These are phyloP conservation scores for Amorpha juglandis DNA, from an alignment of 2,888 invertebrate species.

Conservation along the genomic window DNA sequence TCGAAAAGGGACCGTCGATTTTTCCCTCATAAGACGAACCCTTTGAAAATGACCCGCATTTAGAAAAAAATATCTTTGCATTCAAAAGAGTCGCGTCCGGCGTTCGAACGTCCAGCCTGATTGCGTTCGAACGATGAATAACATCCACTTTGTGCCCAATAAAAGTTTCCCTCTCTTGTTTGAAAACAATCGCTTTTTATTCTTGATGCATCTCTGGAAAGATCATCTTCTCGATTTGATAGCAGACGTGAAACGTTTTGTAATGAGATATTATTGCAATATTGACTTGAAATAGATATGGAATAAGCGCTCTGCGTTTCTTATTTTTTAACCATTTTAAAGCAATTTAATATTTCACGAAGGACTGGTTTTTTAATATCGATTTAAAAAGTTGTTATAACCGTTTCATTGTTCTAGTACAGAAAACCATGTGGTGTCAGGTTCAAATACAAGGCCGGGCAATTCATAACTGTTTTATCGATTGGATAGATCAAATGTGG, in stretches of 20 bases:
- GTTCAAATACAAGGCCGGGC: too few species aligned
- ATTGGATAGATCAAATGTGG: too few species aligned
- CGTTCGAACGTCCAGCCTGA: constrained; percentile 64
- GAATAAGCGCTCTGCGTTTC: background rate
- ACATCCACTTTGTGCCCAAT: constrained; percentile 82
- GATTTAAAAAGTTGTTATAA: too few species aligned
- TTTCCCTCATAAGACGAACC: constrained; percentile 74
- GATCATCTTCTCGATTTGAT: constrained; percentile 78
- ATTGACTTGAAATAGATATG: background rate
- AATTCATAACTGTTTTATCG: too few species aligned
- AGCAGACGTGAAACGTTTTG: background rate
- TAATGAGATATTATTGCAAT: background rate
- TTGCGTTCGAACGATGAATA: constrained; percentile 77
- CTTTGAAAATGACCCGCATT: constrained; percentile 79
- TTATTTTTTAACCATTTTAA: background rate
- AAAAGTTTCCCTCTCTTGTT: constrained; percentile 78
- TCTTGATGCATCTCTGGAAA: constrained; percentile 68
- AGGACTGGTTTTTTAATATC: too few species aligned
- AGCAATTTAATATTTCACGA: background rate
- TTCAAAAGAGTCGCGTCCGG: constrained; percentile 77
- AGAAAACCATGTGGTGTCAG: too few species aligned
- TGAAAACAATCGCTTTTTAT: constrained; percentile 82
- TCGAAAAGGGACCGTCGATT: constrained; percentile 72
- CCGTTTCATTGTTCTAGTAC: too few species aligned
- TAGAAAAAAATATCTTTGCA: constrained; percentile 81